Evolutionary conservation across 2,888 invertebrate species (phyloP), one percentile per base, ranked within the genome.

Genomic region (Galerucella calmariensis): DNA sequence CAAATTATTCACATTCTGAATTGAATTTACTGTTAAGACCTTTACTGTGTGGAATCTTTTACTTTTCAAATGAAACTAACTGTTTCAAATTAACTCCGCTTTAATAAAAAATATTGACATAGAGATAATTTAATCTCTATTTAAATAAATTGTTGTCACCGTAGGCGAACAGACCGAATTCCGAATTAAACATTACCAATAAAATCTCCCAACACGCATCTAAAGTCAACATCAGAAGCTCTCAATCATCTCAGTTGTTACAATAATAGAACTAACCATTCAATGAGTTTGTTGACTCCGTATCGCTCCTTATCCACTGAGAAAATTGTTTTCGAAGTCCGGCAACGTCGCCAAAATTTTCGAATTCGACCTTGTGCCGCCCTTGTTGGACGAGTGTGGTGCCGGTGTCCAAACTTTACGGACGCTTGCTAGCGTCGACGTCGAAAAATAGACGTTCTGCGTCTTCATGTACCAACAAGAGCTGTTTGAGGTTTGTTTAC

Each of bases 281-380:
- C 51, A 67, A 53, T 61, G 46, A 35, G 69, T 69, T 69, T 69
- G 59, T 69, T 69, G 69, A 69, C 69, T 62, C 24, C 53, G 62
- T 14, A 10, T 41, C 14, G 62, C 10, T 35, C 2, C 2, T 51
- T n/a, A 2, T 35, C 10, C 16, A 8, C 61, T 27, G 24, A 51
- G 53, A 69, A 69, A 69, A 51, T n/a, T 5, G 20, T 14, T 48
- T 35, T 12, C 20, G 41, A 24, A 27, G 16, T 16, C 63, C 87
- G 86, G 84, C 85, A 85, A 83, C 85, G 81, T 86, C 87, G 88
- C 88, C 58, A 78, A 79, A n/a, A 65, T 24, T 61, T 51, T 41
- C 66, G 44, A 41, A 59, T 59, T 61, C 86, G 86, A 86, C 87
- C 87, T 87, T 87, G 86, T 77, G 83, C 82, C 84, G 86, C 83